Evolutionary conservation across 2,797 vertebrate species (phyloP).

Genomic region (Mormyrus hasselquistii): DNA sequence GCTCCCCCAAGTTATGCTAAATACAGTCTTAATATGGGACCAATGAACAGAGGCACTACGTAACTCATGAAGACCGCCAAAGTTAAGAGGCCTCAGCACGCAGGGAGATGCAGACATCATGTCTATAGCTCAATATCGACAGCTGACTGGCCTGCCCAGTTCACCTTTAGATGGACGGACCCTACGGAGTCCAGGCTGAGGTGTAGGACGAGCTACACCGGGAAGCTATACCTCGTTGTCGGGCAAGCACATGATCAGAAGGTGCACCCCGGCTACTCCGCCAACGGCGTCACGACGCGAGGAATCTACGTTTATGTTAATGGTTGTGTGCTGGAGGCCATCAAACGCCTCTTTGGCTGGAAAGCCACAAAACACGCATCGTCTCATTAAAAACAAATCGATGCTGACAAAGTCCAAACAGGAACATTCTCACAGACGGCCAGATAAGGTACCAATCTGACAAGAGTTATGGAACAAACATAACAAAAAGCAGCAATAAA

Average conservation of each 20-base stretch:
- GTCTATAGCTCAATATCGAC: not conserved
- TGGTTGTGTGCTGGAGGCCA: not conserved
- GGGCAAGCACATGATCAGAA: not conserved
- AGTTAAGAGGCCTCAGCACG: not conserved
- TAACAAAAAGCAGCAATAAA: not conserved
- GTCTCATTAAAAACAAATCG: not conserved
- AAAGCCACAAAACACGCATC: not conserved
- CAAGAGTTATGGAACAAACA: not conserved
- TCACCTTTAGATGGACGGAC: slow-evolving; percentile 34
- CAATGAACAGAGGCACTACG: not conserved
- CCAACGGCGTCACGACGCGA: not conserved
- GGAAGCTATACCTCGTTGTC: not conserved
- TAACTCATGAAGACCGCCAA: not conserved
- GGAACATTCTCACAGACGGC: not conserved
- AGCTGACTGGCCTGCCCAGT: not conserved
- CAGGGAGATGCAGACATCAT: not conserved
- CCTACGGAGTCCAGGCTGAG: not conserved
- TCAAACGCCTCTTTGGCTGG: not conserved
- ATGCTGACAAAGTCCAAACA: not conserved
- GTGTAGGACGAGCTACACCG: not conserved
- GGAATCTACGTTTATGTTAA: not conserved
- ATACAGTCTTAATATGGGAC: not conserved
- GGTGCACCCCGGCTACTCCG: not conserved
- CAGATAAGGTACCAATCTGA: not conserved
- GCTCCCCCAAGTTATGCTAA: not conserved